Base-by-base conservation (phyloP, 2,113 vertebrate genomes). In the Procavia capensis region DNA sequence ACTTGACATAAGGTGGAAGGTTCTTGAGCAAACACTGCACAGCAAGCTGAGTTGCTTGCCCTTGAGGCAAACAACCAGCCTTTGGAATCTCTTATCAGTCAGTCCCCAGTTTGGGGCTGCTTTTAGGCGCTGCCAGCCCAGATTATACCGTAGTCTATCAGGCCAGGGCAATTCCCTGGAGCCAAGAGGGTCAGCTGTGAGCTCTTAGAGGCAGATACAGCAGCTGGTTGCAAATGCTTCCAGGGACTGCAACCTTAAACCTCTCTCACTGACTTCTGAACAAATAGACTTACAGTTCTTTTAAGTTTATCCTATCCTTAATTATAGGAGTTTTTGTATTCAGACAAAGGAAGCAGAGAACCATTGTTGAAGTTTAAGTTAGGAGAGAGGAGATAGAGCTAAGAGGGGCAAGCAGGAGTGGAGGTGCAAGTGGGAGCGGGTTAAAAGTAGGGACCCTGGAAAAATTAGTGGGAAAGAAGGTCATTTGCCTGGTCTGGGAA, bases 161-260 rank as follows among this genome's bases (percentile, higher is more conserved):
- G 50, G 10, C 20, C 54, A 83, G 9, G 81, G 41, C 45, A 68
- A 47, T 81, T 79, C 39, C 83, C 63, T 43, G 70, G 91, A 59
- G 78, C n/a, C n/a, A 84, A 90, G 36, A 41, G 83, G 39, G 64
- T 9, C 36, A 80, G 14, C 57, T 91, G 79, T 41, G 64, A 81
- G 72, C 14, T 14, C 39, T 94, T 43, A 61, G 27, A 41, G 54
- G 57, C 41, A 3, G 45, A 88, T 41, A 31, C 2, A 75, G 39
- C 47, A 80, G 78, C 83, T 84, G 72, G 31, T 79, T 88, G 59
- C 59, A 81, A 88, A 81, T 75, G 2, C 92, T 94, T 92, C 31
- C 72, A 68, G 39, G 34, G 34, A 63, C 20, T 29, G 16, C 17
- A 82, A 43, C 50, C 22, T 86, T 61, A 83, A 39, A 47, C 10